Evolutionary conservation across 2,888 invertebrate species (phyloP).

Genomic region (Sinohyriopsis cumingii): DNA sequence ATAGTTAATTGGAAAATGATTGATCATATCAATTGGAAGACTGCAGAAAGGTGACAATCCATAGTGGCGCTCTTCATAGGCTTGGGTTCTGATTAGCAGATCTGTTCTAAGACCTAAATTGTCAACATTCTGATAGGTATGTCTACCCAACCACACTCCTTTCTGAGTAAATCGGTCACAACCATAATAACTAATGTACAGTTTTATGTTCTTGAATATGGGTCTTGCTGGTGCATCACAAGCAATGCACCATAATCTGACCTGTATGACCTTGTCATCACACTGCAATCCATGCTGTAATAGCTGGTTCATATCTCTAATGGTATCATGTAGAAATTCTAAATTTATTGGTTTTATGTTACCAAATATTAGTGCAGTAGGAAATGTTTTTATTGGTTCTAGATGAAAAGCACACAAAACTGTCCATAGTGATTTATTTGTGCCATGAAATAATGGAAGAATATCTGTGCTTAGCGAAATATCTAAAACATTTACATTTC

Average conservation of each 20-base stretch:
- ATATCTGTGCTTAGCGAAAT: conserved; percentile 7
- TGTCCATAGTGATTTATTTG: conserved; percentile 5
- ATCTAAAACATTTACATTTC: conserved; percentile 4
- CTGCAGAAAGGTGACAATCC: conserved; percentile 24
- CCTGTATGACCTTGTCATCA: background rate
- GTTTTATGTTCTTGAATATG: conserved; percentile 13
- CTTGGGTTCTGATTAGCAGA: conserved; percentile 10
- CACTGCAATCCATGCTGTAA: conserved; percentile 6
- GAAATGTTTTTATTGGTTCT: conserved; percentile 5
- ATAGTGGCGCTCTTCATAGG: conserved; percentile 32
- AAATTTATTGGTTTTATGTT: conserved; percentile 4
- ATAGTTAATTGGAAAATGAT: conserved; percentile 54
- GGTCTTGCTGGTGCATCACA: conserved; percentile 24
- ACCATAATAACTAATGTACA: conserved; percentile 13
- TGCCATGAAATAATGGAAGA: conserved; percentile 5
- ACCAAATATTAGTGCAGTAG: conserved; percentile 4
- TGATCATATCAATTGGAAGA: conserved; percentile 43
- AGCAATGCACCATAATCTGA: conserved; percentile 9
- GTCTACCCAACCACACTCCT: conserved; percentile 5
- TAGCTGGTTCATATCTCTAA: background rate
- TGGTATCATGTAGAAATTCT: conserved; percentile 8
- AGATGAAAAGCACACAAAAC: conserved; percentile 6
- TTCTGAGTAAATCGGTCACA: conserved; percentile 17
- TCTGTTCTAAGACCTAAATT: conserved; percentile 5
- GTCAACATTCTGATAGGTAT: conserved; percentile 1